phyloP scores from a whole-genome alignment of 2,888 invertebrate species.

The Andrena hattorfiana region DNA sequence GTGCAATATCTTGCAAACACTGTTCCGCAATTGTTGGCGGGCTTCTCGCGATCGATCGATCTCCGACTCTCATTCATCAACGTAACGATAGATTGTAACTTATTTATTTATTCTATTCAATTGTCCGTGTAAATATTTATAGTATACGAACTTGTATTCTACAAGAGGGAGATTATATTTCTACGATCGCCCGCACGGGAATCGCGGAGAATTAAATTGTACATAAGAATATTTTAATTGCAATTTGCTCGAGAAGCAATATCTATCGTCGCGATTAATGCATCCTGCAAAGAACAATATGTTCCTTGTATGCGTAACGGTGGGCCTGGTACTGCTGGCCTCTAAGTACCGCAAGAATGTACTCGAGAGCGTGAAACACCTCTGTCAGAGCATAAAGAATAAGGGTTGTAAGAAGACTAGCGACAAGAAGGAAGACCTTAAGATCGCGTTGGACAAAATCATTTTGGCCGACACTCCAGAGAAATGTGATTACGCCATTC shows the following conservation, averaged over 20 bases:
- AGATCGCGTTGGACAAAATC: slow-evolving; percentile 77
- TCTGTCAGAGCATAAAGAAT: slow-evolving; percentile 76
- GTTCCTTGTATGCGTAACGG: slow-evolving; percentile 82
- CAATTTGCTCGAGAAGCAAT: slow-evolving; percentile 19
- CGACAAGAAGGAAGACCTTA: slow-evolving; percentile 64
- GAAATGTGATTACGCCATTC: slow-evolving; percentile 83
- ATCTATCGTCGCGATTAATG: slow-evolving; percentile 69
- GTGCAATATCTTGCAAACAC: slow-evolving; percentile 21
- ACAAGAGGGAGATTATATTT: background rate
- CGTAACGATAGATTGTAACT: slow-evolving; percentile 39
- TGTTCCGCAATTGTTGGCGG: slow-evolving; percentile 18
- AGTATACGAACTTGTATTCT: background rate
- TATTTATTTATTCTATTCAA: slow-evolving; percentile 43
- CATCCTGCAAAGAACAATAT: slow-evolving; percentile 76
- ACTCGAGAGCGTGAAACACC: slow-evolving; percentile 78
- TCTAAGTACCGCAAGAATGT: slow-evolving; percentile 83
- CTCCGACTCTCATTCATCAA: slow-evolving; percentile 7
- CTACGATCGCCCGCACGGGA: background rate
- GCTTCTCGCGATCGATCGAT: slow-evolving; percentile 36
- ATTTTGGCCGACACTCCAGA: slow-evolving; percentile 82
- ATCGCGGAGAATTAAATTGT: slow-evolving; percentile 50
- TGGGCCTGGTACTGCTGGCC: slow-evolving; percentile 81
- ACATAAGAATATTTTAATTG: slow-evolving; percentile 51
- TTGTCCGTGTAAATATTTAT: slow-evolving; percentile 40
- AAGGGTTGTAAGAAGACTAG: slow-evolving; percentile 35